phyloP scores from a whole-genome alignment of 2,888 invertebrate genomes.

The Carpatolechia fugitivella region DNA sequence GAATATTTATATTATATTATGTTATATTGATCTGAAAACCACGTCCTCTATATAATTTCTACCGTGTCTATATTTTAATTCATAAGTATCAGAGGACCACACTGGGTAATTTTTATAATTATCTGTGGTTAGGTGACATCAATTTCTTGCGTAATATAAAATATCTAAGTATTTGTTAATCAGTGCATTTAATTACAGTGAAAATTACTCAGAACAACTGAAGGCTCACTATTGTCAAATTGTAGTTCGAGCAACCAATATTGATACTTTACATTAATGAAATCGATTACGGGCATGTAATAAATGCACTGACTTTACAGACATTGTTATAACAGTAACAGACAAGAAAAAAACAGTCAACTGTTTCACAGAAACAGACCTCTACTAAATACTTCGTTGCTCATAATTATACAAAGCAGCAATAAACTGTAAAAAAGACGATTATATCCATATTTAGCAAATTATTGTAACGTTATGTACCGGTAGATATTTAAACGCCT shows the following conservation, averaged over 20 bases:
- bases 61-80: neutral
- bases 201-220: no score
- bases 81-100: constrained; percentile 3
- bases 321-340: constrained; percentile 4
- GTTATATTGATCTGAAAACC: neutral
- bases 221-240: neutral
- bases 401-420: constrained; percentile 4
- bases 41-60: neutral
- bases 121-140: neutral
- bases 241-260: neutral
- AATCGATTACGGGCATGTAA: neutral
- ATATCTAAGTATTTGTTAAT: neutral
- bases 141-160: neutral
- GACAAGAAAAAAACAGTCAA: constrained; percentile 1
- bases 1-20: neutral
- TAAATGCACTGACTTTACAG: neutral
- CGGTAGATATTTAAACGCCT: neutral
- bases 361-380: constrained; percentile 45
- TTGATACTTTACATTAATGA: neutral
- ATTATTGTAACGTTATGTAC: neutral
- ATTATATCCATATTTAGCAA: neutral
- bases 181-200: neutral
- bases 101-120: neutral
- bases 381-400: constrained; percentile 51
- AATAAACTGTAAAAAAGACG: neutral